phyloP scores from a whole-genome alignment of 1,140 invertebrate species.

The Elymnias hypermnestra region DNA sequence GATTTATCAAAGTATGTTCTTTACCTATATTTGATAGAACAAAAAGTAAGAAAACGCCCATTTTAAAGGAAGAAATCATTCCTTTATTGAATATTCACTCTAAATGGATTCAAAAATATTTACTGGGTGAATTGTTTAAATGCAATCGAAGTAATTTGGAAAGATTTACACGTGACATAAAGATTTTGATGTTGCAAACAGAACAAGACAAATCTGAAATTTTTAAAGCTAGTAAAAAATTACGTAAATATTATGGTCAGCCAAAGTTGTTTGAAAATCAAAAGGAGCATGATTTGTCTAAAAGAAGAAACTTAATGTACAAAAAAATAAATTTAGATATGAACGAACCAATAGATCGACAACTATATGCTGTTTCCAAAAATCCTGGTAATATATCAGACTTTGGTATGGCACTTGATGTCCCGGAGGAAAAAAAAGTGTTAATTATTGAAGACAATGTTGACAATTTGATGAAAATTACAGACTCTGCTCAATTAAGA shows the following conservation, averaged over 20 bases:
- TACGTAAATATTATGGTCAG: slow-evolving; percentile 51
- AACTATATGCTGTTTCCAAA: slow-evolving; percentile 32
- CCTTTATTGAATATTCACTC: slow-evolving; percentile 71
- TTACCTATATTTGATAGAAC: slow-evolving; percentile 42
- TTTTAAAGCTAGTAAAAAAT: slow-evolving; percentile 50
- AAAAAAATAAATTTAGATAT: slow-evolving; percentile 42
- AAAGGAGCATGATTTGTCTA: slow-evolving; percentile 38
- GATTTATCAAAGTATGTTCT: slow-evolving; percentile 60
- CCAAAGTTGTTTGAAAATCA: slow-evolving; percentile 49
- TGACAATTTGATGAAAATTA: slow-evolving; percentile 23
- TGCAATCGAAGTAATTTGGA: slow-evolving; percentile 21
- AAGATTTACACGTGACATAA: slow-evolving; percentile 28
- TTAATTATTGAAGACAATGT: slow-evolving; percentile 29
- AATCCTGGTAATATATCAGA: slow-evolving; percentile 25
- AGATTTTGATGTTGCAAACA: slow-evolving; percentile 24
- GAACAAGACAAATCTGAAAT: slow-evolving; percentile 33
- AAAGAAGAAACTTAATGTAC: slow-evolving; percentile 33
- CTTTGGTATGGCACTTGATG: slow-evolving; percentile 38
- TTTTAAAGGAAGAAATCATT: slow-evolving; percentile 60
- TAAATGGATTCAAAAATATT: slow-evolving; percentile 77
- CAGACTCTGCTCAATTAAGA: slow-evolving; percentile 16
- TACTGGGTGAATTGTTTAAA: slow-evolving; percentile 49
- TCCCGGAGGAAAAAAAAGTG: slow-evolving; percentile 37
- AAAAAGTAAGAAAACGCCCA: slow-evolving; percentile 45
- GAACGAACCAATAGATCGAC: slow-evolving; percentile 40